Percentiles rank a stretch among this genome's conserved stretches.
phyloP scores from a whole-genome alignment of 2,888 invertebrate genomes.

The Gymnocheta viridis region DNA sequence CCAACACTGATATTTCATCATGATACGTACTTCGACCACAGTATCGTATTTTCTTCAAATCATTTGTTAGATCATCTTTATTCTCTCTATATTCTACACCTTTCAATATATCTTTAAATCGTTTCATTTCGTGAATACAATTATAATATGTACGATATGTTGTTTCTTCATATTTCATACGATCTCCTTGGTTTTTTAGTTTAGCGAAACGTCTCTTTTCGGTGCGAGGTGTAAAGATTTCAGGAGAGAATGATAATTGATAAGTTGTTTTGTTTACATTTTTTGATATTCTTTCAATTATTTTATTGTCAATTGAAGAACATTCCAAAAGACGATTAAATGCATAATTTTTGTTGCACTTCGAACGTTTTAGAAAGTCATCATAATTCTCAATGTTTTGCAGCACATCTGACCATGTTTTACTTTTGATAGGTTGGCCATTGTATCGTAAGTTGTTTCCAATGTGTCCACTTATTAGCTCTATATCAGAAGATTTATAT shows the following conservation, averaged over 20 bases:
- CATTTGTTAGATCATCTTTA: conserved; percentile 65
- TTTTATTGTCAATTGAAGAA: conserved; percentile 61
- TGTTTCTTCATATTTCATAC: conserved; percentile 73
- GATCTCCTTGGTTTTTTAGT: conserved; percentile 57
- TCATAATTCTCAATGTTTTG: conserved; percentile 70
- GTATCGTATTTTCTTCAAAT: conserved; percentile 73
- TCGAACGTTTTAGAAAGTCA: conserved; percentile 68
- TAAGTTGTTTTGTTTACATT: conserved; percentile 71
- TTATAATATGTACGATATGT: conserved; percentile 76
- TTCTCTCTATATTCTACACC: conserved; percentile 47
- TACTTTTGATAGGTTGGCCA: conserved; percentile 59
- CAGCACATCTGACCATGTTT: conserved; percentile 65
- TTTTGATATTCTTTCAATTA: conserved; percentile 62
- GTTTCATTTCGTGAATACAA: conserved; percentile 73
- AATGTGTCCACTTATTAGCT: conserved; percentile 70
- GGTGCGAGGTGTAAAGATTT: conserved; percentile 72
- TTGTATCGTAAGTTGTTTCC: conserved; percentile 67
- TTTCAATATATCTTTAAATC: conserved; percentile 63
- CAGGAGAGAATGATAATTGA: conserved; percentile 71
- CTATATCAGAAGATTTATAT: conserved; percentile 62
- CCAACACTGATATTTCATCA: conserved; percentile 74
- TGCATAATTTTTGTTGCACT: conserved; percentile 66
- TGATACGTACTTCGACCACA: conserved; percentile 74
- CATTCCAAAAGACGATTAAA: conserved; percentile 70
- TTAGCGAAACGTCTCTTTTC: conserved; percentile 67